These are phyloP conservation scores for Odocoileus hemionus DNA, from an alignment of 2,113 vertebrate genomes.

Conservation along the genomic window DNA sequence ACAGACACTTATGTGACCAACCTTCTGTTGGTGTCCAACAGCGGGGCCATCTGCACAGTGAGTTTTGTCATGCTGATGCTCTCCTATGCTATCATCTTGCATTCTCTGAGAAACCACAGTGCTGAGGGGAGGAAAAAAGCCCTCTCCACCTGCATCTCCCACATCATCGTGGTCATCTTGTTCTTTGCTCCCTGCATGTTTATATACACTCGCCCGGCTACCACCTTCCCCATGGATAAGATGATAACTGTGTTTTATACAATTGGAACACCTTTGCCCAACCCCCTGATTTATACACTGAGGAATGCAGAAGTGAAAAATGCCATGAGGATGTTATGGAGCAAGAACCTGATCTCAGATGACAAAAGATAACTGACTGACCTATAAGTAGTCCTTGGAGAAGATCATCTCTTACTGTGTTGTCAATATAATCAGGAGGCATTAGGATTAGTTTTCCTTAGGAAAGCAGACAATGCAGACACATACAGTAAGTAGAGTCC, in stretches of 20 bases:
- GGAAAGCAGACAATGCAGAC: background rate
- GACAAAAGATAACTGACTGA: background rate
- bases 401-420: background rate
- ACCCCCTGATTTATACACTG: conserved; percentile 44
- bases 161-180: too few species aligned
- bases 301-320: conserved; percentile 15
- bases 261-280: conserved; percentile 20
- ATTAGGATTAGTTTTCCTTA: background rate
- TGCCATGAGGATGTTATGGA: background rate
- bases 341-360: background rate
- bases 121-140: too few species aligned
- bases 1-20: conserved; percentile 16
- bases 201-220: too few species aligned
- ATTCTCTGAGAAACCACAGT: too few species aligned
- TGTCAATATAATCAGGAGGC: background rate
- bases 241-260: conserved; percentile 51
- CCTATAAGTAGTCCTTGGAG: background rate
- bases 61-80: background rate
- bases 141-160: too few species aligned
- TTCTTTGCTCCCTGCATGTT: too few species aligned
- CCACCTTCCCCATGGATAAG: background rate
- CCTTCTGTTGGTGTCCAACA: background rate
- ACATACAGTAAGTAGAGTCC: too few species aligned
- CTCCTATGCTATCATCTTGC: background rate
- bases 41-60: background rate